phyloP scores from a whole-genome alignment of 2,888 invertebrate species.

The Cordilura impudica region DNA sequence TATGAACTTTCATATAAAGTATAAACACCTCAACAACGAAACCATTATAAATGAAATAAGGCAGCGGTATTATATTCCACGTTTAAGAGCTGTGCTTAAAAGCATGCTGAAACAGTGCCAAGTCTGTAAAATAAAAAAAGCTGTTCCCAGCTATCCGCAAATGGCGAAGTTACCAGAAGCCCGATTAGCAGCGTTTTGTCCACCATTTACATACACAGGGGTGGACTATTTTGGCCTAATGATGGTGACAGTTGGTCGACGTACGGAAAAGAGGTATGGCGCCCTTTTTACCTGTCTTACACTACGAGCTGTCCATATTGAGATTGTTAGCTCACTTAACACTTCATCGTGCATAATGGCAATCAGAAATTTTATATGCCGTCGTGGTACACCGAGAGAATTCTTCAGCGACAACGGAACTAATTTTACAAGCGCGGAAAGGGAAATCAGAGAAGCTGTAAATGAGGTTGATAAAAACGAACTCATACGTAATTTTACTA shows the following conservation, averaged over 20 bases:
- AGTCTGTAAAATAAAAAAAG: constrained; percentile 52
- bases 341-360: constrained; percentile 55
- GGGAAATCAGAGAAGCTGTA: constrained; percentile 43
- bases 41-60: constrained; percentile 51
- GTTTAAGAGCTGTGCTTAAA: constrained; percentile 39
- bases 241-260: constrained; percentile 32
- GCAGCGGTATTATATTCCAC: constrained; percentile 36
- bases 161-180: constrained; percentile 48
- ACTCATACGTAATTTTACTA: constrained; percentile 19
- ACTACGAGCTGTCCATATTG: constrained; percentile 53
- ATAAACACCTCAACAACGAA: constrained; percentile 41
- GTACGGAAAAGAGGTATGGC: constrained; percentile 44
- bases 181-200: constrained; percentile 35
- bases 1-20: constrained; percentile 17
- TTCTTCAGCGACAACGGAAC: constrained; percentile 61
- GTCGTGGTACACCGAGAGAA: constrained; percentile 46
- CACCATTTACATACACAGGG: constrained; percentile 47
- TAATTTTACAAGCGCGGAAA: constrained; percentile 55
- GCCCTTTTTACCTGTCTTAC: constrained; percentile 62
- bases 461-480: constrained; percentile 38
- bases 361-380: constrained; percentile 50
- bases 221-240: constrained; percentile 55
- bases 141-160: constrained; percentile 34
- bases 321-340: constrained; percentile 38
- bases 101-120: constrained; percentile 35